These are phyloP conservation scores for Heliconius congener DNA, from an alignment of 1,140 invertebrate genomes.

Conservation along the genomic window DNA sequence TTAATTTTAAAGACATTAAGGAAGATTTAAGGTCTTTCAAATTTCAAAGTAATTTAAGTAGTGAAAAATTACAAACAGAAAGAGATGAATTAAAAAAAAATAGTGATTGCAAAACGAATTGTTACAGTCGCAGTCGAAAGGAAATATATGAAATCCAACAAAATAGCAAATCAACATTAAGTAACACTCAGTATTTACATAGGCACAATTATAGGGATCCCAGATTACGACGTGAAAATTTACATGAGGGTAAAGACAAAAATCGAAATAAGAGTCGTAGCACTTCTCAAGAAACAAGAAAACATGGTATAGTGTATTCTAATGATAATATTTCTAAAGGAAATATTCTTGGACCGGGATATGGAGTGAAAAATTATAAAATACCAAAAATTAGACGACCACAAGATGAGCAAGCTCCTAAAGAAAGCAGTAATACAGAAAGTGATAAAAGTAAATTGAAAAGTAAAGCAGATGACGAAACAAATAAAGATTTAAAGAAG, in stretches of 20 bases:
- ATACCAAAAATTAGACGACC: conserved; percentile 84
- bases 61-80: conserved; percentile 23
- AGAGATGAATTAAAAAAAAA: not conserved
- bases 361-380: conserved; percentile 84
- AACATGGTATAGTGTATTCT: conserved; percentile 67
- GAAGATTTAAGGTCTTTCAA: conserved; percentile 61
- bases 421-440: conserved; percentile 37
- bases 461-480: conserved; percentile 19
- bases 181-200: conserved; percentile 41
- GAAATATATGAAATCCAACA: conserved; percentile 33
- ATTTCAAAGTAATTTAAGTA: conserved; percentile 38
- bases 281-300: conserved; percentile 44
- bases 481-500: conserved; percentile 11
- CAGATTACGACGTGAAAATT: conserved; percentile 50
- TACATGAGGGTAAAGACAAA: conserved; percentile 38
- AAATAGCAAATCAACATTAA: conserved; percentile 10
- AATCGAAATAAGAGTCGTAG: conserved; percentile 38
- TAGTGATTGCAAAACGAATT: conserved; percentile 16
- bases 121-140: conserved; percentile 32
- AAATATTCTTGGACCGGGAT: conserved; percentile 71
- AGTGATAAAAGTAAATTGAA: conserved; percentile 21
- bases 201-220: conserved; percentile 49
- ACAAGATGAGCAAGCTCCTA: conserved; percentile 27
- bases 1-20: conserved; percentile 63
- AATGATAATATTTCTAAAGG: conserved; percentile 72